phyloP scores from a whole-genome alignment of 2,113 vertebrate species.

The Pholis gunnellus region DNA sequence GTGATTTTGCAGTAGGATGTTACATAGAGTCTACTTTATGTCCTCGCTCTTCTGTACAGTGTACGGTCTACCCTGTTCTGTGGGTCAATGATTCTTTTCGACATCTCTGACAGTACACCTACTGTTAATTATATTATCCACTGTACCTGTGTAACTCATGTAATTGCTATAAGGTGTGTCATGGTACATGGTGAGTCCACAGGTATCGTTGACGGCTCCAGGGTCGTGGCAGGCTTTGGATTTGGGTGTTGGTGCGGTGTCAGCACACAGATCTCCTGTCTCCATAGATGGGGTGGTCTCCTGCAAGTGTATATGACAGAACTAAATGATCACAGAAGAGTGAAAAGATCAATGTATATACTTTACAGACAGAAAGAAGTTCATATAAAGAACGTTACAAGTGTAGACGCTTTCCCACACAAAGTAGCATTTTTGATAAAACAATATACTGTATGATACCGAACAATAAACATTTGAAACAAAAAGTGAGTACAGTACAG shows the following conservation, averaged over 20 bases:
- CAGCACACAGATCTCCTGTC: constrained; percentile 95
- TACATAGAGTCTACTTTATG: background rate
- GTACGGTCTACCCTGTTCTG: background rate
- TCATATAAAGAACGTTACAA: background rate
- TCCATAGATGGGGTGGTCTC: constrained; percentile 95
- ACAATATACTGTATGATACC: background rate
- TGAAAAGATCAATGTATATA: background rate
- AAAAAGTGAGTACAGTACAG: background rate
- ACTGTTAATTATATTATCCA: background rate
- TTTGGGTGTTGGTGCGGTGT: constrained; percentile 94
- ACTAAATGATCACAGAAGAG: background rate
- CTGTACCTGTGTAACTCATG: constrained; percentile 97
- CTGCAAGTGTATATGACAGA: constrained; percentile 58
- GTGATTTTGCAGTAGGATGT: background rate
- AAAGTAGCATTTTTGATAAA: background rate
- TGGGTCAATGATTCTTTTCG: background rate
- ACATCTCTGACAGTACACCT: background rate
- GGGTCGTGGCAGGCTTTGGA: constrained; percentile 93
- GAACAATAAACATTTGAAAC: background rate
- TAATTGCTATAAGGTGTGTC: constrained; percentile 96
- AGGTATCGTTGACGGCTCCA: constrained; percentile 90
- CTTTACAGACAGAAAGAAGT: too few species aligned
- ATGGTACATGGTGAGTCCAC: constrained; percentile 87
- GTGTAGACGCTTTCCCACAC: background rate
- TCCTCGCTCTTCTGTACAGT: background rate